Base-by-base conservation (phyloP, 2,888 invertebrate species). In the Dynastes maya region DNA sequence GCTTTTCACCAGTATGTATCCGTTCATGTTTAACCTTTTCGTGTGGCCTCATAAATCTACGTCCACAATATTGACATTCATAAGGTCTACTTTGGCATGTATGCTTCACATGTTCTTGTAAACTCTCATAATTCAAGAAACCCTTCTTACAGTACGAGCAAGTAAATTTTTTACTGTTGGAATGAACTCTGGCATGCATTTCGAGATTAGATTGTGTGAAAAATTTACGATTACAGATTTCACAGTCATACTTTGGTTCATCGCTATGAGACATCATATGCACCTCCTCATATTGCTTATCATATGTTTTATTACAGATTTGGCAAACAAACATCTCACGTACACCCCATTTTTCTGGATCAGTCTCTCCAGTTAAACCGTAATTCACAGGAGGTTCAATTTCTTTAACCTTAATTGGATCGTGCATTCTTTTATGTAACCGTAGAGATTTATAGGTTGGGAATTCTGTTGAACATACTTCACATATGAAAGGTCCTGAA, bases 1-100 rank as follows among this genome's bases (percentile, higher is more conserved):
- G 95, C 84, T 95, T 95, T 85, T 95, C 95, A 0, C 93, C 93
- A 0, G 95, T 95, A 83, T 95, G 95, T 84, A 95, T 94, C n/a
- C 95, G 90, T 87, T 95, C 95, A 84, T 95, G 95, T 87, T 95
- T 95, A 0, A 95, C 95, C 87, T 95, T 95, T 84, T 95, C 95
- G 83, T 94, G 95, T 0, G 95, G 95, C 61, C 95, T 90, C 1
- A 92, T 90, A 84, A 95, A 95, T 80, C 93, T 90, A 76, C 94
- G 90, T 0, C 92, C 92, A 84, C 95, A 95, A 85, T 93, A 95
- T 78, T 92, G 90, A 84, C 95, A 95, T 70, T 91, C 91, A 86
- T 94, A 95, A 1, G 92, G 92, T 16, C 90, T 87, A 76, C 88
- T 85, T 55, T 87, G 85, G 76, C 87, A 84, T 2, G 87, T 84